These are phyloP conservation scores for Perodicticus potto DNA, from an alignment of 2,797 vertebrate species.

Conservation along the genomic window DNA sequence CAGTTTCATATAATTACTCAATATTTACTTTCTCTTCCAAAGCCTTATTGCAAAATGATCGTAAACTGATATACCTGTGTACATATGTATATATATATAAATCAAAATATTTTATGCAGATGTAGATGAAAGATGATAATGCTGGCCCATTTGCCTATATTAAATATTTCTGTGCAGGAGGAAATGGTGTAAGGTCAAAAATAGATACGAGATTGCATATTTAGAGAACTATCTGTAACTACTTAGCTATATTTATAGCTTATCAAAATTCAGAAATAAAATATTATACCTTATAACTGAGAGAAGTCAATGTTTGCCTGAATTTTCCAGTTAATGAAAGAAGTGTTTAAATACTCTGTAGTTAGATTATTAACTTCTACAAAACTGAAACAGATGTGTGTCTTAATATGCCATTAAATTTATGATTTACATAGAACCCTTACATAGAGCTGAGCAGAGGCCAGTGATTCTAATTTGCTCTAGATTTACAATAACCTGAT, in stretches of 20 bases:
- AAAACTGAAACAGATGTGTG: slow-evolving; percentile 99
- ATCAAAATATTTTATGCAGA: slow-evolving; percentile 81
- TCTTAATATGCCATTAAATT: slow-evolving; percentile 96
- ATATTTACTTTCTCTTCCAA: slow-evolving; percentile 79
- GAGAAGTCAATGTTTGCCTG: slow-evolving; percentile 85
- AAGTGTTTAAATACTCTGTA: slow-evolving; percentile 94
- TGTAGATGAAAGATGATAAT: slow-evolving; percentile 82
- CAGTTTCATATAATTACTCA: slow-evolving; percentile 73
- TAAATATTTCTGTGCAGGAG: slow-evolving; percentile 76
- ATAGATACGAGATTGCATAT: slow-evolving; percentile 77
- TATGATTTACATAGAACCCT: slow-evolving; percentile 97
- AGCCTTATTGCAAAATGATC: slow-evolving; percentile 76
- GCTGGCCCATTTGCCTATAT: slow-evolving; percentile 78
- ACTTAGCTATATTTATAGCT: slow-evolving; percentile 71
- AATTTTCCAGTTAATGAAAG: slow-evolving; percentile 91
- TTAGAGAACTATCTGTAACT: slow-evolving; percentile 75
- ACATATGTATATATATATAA: slow-evolving; percentile 79
- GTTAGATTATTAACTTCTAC: slow-evolving; percentile 94
- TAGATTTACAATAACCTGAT: slow-evolving; percentile 94
- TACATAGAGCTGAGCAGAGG: slow-evolving; percentile 95
- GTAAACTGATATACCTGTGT: slow-evolving; percentile 56
- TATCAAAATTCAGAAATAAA: slow-evolving; percentile 83
- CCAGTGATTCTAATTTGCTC: slow-evolving; percentile 97
- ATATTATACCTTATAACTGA: slow-evolving; percentile 82
- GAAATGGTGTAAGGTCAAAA: slow-evolving; percentile 81